A percentile compares a stretch with the other conserved stretches of the same genome.
phyloP scores from a whole-genome alignment of 2,888 invertebrate species.

The Drosophila antonietae region DNA sequence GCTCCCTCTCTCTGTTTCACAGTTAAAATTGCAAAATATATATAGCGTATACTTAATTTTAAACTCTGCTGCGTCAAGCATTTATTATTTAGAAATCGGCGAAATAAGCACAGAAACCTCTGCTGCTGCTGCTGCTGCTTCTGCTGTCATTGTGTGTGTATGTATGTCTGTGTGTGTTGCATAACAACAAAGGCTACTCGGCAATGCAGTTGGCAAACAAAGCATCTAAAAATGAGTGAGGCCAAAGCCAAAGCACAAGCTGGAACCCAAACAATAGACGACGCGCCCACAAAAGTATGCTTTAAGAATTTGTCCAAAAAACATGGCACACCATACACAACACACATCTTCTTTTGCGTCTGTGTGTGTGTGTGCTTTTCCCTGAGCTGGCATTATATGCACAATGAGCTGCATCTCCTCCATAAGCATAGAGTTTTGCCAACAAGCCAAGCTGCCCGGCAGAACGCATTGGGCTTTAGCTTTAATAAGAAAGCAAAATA shows the following conservation, averaged over 20 bases:
- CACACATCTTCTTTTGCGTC: not conserved
- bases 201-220: slow-evolving; percentile 74
- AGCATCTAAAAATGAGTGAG: slow-evolving; percentile 32
- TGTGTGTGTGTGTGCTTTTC: slow-evolving; percentile 24
- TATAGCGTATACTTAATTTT: slow-evolving; percentile 7
- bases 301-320: slow-evolving; percentile 63
- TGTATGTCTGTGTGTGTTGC: not conserved
- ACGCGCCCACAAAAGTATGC: slow-evolving; percentile 65
- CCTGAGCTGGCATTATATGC: slow-evolving; percentile 48
- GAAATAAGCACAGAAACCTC: slow-evolving; percentile 40
- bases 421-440: slow-evolving; percentile 9
- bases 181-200: slow-evolving; percentile 64
- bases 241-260: slow-evolving; percentile 40
- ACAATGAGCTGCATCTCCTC: slow-evolving; percentile 40
- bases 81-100: slow-evolving; percentile 68
- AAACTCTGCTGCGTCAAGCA: slow-evolving; percentile 43
- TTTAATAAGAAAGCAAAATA: slow-evolving; percentile 27
- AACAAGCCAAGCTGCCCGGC: slow-evolving; percentile 1
- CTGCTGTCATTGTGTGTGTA: not conserved
- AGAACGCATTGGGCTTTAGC: slow-evolving; percentile 18
- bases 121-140: slow-evolving; percentile 22
- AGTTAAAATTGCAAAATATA: slow-evolving; percentile 46
- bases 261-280: slow-evolving; percentile 56
- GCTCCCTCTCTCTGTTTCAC: not conserved
- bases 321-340: slow-evolving; percentile 4